Evolutionary conservation across 2,888 invertebrate genomes (phyloP).

Genomic region (Loripinus fragilis): DNA sequence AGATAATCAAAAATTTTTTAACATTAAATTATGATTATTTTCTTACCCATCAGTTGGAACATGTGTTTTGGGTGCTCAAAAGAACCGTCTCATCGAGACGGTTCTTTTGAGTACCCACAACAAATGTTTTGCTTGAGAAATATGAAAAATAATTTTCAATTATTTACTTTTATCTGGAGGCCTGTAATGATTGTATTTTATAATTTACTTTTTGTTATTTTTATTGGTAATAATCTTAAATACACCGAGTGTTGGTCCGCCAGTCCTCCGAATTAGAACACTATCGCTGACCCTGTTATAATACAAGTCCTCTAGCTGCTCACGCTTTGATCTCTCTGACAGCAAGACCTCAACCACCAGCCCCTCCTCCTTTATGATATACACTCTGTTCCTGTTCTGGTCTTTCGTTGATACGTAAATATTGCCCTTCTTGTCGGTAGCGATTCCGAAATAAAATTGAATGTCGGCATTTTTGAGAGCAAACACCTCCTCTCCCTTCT

Average conservation of each 20-base stretch:
- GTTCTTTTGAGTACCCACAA: no score
- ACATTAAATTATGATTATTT: no score
- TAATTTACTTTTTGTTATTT: no score
- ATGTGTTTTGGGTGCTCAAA: no score
- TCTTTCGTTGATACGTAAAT: constrained; percentile 15
- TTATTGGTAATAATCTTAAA: constrained; percentile 1
- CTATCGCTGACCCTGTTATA: constrained; percentile 1
- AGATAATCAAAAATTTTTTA: no score
- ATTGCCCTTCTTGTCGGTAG: constrained; percentile 2
- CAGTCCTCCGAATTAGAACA: background rate
- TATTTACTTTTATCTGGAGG: no score
- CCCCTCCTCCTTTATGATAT: background rate
- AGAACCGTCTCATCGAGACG: no score
- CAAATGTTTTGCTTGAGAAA: no score
- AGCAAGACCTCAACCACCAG: constrained; percentile 2
- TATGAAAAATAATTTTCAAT: no score
- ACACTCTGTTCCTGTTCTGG: background rate
- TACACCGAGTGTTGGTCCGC: background rate
- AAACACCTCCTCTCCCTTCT: constrained; percentile 8
- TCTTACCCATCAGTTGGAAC: no score
- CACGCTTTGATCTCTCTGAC: background rate
- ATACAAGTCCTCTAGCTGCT: constrained; percentile 8
- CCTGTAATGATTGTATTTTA: no score
- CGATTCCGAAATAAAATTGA: constrained; percentile 8
- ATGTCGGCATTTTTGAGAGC: background rate